Evolutionary conservation across 2,113 vertebrate genomes (phyloP).

Genomic region (Microcebus tavaratra): DNA sequence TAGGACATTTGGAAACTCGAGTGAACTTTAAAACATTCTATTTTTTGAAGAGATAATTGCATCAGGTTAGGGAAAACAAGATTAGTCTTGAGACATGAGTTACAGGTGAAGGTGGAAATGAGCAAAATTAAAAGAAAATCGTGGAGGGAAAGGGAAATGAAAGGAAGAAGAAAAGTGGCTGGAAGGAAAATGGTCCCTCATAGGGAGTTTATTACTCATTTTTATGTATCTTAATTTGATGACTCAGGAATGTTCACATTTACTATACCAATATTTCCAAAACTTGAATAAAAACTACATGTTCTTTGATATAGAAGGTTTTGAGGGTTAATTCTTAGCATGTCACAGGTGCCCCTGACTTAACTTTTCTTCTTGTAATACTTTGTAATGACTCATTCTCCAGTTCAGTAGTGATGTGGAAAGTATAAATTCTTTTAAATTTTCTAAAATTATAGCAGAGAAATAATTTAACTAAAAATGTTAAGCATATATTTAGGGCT

Average conservation of each 20-base stretch:
- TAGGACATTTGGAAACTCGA: neutral
- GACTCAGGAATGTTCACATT: neutral
- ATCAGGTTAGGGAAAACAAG: neutral
- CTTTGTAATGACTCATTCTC: neutral
- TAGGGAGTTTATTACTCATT: neutral
- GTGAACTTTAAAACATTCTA: neutral
- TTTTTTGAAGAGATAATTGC: neutral
- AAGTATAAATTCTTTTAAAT: neutral
- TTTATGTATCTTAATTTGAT: neutral
- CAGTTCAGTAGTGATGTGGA: neutral
- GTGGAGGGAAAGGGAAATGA: neutral
- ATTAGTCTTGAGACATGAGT: neutral
- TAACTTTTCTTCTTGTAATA: neutral
- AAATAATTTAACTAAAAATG: constrained; percentile 28
- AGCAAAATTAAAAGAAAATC: neutral
- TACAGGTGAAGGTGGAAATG: neutral
- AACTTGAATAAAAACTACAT: neutral
- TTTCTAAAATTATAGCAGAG: neutral
- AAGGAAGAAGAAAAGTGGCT: neutral
- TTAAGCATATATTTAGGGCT: neutral
- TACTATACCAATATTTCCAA: neutral
- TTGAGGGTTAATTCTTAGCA: neutral
- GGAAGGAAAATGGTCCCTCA: neutral
- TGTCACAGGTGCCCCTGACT: neutral
- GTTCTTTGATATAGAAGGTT: neutral